phyloP scores from a whole-genome alignment of 2,888 invertebrate species.

The Volucella inflata region DNA sequence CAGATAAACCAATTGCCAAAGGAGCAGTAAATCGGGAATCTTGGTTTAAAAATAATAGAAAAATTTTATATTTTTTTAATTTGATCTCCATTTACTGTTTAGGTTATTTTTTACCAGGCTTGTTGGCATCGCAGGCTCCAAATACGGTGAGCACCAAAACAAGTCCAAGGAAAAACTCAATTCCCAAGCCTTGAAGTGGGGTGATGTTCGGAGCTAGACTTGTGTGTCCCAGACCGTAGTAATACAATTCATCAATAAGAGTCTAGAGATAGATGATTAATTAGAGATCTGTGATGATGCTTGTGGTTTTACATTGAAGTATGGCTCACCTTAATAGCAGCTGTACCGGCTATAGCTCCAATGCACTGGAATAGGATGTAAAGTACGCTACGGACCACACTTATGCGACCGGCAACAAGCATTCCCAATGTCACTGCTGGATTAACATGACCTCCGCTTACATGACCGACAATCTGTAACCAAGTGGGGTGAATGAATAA shows the following conservation, averaged over 20 bases:
- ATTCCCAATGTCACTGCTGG: slow-evolving; percentile 95
- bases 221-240: slow-evolving; percentile 89
- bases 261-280: slow-evolving; percentile 84
- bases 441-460: slow-evolving; percentile 96
- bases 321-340: slow-evolving; percentile 86
- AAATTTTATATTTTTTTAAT: not conserved
- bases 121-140: slow-evolving; percentile 86
- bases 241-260: slow-evolving; percentile 87
- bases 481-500: slow-evolving; percentile 65
- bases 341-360: slow-evolving; percentile 92
- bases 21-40: slow-evolving; percentile 93
- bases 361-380: slow-evolving; percentile 93
- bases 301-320: slow-evolving; percentile 5
- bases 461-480: slow-evolving; percentile 91
- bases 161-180: slow-evolving; percentile 95
- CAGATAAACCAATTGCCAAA: slow-evolving; percentile 93
- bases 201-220: slow-evolving; percentile 86
- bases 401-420: slow-evolving; percentile 91
- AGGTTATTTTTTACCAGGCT: slow-evolving; percentile 79
- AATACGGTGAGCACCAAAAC: slow-evolving; percentile 95
- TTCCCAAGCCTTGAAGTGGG: slow-evolving; percentile 92
- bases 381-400: slow-evolving; percentile 89
- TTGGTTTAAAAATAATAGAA: not conserved
- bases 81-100: not conserved
- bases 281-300: not conserved